phyloP scores from a whole-genome alignment of 2,113 vertebrate genomes.

The Platichthys stellatus region DNA sequence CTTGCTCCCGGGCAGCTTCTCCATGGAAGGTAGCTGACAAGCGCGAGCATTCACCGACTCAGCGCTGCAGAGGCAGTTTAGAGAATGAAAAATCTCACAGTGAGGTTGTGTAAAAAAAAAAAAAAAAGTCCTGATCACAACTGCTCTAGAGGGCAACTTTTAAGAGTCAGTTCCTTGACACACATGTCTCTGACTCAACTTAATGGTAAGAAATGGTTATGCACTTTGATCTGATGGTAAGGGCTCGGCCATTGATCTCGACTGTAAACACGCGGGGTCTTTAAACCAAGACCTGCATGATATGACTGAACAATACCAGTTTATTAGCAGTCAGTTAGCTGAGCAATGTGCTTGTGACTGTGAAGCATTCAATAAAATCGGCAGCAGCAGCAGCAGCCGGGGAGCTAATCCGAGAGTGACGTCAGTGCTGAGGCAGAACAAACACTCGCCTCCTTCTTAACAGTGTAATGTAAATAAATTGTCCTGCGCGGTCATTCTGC shows the following conservation, averaged over 20 bases:
- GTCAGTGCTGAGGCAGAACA: background rate
- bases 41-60: slow-evolving; percentile 33
- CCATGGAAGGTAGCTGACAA: slow-evolving; percentile 40
- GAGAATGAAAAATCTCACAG: slow-evolving; percentile 5
- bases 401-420: slow-evolving; percentile 44
- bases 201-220: background rate
- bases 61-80: slow-evolving; percentile 10
- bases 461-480: background rate
- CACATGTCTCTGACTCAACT: background rate
- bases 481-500: background rate
- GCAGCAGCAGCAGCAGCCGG: slow-evolving; percentile 19
- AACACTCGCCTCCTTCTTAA: background rate
- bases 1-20: slow-evolving; percentile 51
- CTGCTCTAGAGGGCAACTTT: slow-evolving; percentile 3
- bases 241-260: too few relatives aligned
- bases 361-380: slow-evolving; percentile 17
- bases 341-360: slow-evolving; percentile 11
- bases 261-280: background rate
- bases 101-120: background rate
- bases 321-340: slow-evolving; percentile 4
- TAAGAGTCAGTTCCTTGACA: background rate
- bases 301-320: background rate
- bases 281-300: background rate
- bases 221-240: background rate
- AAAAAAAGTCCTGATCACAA: slow-evolving; percentile 7